Percentiles rank a stretch among this genome's conserved stretches.
phyloP scores from a whole-genome alignment of 2,113 vertebrate species.

The Psophia crepitans region DNA sequence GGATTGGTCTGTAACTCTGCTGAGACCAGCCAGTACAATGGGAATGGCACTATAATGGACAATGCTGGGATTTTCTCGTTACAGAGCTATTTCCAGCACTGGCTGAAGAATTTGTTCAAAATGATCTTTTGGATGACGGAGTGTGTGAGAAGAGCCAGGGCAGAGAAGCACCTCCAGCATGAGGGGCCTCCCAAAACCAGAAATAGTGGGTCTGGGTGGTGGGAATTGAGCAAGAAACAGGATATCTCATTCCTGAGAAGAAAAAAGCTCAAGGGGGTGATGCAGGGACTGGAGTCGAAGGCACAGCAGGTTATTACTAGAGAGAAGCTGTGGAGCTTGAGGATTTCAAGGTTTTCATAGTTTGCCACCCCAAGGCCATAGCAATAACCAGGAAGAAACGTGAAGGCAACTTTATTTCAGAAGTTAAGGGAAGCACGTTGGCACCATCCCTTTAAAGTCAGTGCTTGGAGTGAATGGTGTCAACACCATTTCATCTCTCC shows the following conservation, averaged over 20 bases:
- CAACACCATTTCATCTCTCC: neutral
- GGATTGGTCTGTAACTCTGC: neutral
- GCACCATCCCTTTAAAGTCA: neutral
- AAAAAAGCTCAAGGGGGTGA: neutral
- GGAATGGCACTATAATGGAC: neutral
- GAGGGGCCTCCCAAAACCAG: neutral
- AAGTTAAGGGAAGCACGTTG: neutral
- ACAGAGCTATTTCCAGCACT: neutral
- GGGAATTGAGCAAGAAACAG: neutral
- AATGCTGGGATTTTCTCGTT: neutral
- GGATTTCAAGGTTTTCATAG: neutral
- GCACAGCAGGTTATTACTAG: fast-evolving
- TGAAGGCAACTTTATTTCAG: neutral
- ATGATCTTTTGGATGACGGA: neutral
- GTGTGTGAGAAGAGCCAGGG: neutral
- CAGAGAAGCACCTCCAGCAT: neutral
- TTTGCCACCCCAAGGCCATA: neutral
- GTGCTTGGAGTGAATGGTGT: fast-evolving
- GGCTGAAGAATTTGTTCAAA: neutral
- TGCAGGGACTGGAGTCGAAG: neutral
- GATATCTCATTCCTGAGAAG: neutral
- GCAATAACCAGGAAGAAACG: neutral
- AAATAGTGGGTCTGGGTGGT: neutral
- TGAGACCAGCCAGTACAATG: neutral
- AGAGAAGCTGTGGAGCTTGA: neutral